Conservation (phyloP, 1,140 invertebrate species). For the Drosophila pseudoananassae region DNA sequence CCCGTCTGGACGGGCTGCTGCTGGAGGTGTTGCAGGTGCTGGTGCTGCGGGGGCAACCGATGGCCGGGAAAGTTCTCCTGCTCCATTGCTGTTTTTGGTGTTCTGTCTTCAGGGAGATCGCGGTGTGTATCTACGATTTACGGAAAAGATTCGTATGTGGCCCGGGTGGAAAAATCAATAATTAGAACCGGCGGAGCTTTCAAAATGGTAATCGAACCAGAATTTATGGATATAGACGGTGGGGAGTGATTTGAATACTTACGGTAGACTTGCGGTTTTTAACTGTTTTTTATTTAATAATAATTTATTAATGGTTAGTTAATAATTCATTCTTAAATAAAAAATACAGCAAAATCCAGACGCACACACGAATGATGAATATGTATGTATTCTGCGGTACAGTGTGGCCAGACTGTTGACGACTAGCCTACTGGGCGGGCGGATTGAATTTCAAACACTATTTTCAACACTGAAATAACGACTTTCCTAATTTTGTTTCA, state of each 20-base stretch:
- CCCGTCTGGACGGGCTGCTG: constrained; percentile 55
- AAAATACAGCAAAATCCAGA: constrained; percentile 83
- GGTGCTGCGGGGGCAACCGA: constrained; percentile 41
- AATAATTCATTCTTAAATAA: constrained; percentile 84
- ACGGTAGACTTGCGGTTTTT: constrained; percentile 65
- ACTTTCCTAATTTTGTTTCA: no score
- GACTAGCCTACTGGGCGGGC: constrained; percentile 22
- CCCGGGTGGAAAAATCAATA: constrained; percentile 66
- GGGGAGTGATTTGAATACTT: constrained; percentile 23
- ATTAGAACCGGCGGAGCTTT: neutral
- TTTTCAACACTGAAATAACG: neutral
- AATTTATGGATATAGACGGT: neutral
- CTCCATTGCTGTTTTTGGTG: constrained; percentile 47
- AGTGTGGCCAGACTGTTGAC: constrained; percentile 28
- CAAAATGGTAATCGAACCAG: neutral
- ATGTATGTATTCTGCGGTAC: constrained; percentile 42
- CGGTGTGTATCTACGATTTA: constrained; percentile 60
- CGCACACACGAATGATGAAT: constrained; percentile 60
- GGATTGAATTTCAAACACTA: constrained; percentile 1
- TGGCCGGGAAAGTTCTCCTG: constrained; percentile 54
- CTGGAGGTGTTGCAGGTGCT: constrained; percentile 48
- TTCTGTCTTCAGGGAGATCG: constrained; percentile 17
- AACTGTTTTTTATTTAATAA: constrained; percentile 84
- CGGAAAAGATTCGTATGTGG: neutral
- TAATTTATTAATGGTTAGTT: constrained; percentile 81